Base-by-base conservation (phyloP, 2,113 vertebrate species). In the Emydocephalus ijimae region DNA sequence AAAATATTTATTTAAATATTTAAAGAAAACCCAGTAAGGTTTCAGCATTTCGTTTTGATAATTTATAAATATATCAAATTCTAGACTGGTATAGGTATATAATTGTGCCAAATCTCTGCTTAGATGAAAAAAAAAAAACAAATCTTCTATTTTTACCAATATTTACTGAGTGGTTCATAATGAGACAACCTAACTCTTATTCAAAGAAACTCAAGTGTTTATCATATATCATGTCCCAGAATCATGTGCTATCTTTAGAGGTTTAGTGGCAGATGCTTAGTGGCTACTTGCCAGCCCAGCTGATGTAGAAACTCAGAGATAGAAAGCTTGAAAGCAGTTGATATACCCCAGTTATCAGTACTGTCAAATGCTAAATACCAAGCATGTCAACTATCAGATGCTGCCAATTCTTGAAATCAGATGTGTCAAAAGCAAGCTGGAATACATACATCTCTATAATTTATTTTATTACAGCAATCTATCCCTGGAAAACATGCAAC, bases 1-100 rank as follows among this genome's bases (percentile, higher is more conserved):
- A 90, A 74, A 88, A 94, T 34, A 91, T 93, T 52, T 92, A 57
- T 50, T 93, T 69, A 93, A 93, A 91, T 39, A 81, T 81, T 74
- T 81, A 81, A 85, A 92, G 3, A 52, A 23, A 21, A 29, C 56
- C 11, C 43, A 91, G 81, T 1, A 88, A 85, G 15, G 0, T 0
- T 54, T 95, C 64, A 57, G 34, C 12, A 26, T 74, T 92, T 45
- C 29, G 5, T 39, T 55, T 57, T 85, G 34, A 85, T 85, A 39
- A 48, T 5, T 4, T n/a, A 57, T 39, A 20, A 11, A 20, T 20
- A 74, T 52, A 14, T n/a, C n/a, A 14, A 23, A 23, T 69, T 23
- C 15, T 69, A 90, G 9, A 52, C 15, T 11, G 48, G 45, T 21
- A 21, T 52, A 24, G 29, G 9, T n/a, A n/a, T 69, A 54, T 23